These are phyloP conservation scores for Sylvietta virens DNA, from an alignment of 2,113 vertebrate genomes.

Conservation along the genomic window DNA sequence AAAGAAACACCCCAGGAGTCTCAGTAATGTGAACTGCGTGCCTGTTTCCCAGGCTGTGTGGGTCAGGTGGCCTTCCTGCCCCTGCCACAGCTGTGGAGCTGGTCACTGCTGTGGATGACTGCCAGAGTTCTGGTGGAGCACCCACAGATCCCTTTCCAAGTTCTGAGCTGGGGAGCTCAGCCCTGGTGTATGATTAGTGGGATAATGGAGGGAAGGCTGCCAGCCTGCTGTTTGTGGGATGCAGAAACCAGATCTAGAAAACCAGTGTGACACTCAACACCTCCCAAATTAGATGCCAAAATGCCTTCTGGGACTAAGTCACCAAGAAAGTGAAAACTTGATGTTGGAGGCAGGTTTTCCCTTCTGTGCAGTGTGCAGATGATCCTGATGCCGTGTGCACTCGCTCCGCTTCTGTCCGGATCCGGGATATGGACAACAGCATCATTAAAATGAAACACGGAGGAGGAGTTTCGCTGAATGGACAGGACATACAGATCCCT, in stretches of 20 bases:
- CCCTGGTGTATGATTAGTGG: neutral
- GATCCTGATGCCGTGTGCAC: slow-evolving; percentile 92
- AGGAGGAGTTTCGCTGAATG: slow-evolving; percentile 84
- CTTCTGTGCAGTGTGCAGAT: slow-evolving; percentile 85
- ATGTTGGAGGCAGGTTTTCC: neutral
- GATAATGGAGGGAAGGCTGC: neutral
- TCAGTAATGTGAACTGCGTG: accelerated
- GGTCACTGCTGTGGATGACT: accelerated
- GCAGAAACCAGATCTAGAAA: neutral
- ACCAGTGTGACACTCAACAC: neutral
- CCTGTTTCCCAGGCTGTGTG: neutral
- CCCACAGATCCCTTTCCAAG: neutral
- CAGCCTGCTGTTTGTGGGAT: neutral
- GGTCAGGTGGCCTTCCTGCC: neutral
- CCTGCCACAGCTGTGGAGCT: neutral
- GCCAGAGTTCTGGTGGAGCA: accelerated
- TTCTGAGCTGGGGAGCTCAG: neutral
- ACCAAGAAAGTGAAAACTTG: neutral
- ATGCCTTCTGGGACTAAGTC: neutral
- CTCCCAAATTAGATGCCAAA: neutral
- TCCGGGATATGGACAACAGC: slow-evolving; percentile 76
- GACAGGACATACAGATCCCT: slow-evolving; percentile 87
- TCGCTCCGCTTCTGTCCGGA: slow-evolving; percentile 80
- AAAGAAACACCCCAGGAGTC: neutral
- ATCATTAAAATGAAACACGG: slow-evolving; percentile 91